Evolutionary conservation across 1,140 invertebrate species (phyloP).

Genomic region (Patella vulgata): DNA sequence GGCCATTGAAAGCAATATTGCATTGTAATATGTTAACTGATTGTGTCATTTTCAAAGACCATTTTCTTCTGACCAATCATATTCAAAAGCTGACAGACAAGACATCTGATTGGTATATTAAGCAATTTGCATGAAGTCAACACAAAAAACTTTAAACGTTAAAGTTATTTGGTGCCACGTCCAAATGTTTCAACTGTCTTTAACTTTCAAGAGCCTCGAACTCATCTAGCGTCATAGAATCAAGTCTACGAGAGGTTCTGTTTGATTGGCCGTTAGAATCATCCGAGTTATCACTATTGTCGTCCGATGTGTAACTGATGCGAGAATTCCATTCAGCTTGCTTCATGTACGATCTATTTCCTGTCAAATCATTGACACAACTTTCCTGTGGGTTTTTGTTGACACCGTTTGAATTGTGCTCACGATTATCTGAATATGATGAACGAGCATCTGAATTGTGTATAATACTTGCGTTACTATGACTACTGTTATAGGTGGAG

Average conservation of each 20-base stretch:
- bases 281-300: slow-evolving; percentile 42
- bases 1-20: too few relatives aligned
- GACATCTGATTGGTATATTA: too few relatives aligned
- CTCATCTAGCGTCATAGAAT: slow-evolving; percentile 31
- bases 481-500: slow-evolving; percentile 20
- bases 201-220: slow-evolving; percentile 30
- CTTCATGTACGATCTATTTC: background rate
- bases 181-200: too few relatives aligned
- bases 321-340: slow-evolving; percentile 19
- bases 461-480: slow-evolving; percentile 23
- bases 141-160: too few relatives aligned
- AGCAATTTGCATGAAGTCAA: too few relatives aligned
- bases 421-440: slow-evolving; percentile 27
- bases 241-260: slow-evolving; percentile 7
- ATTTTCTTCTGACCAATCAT: too few relatives aligned
- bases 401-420: slow-evolving; percentile 10
- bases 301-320: slow-evolving; percentile 34
- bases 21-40: too few relatives aligned
- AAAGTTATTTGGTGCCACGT: too few relatives aligned
- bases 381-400: slow-evolving; percentile 20
- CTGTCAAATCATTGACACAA: slow-evolving; percentile 29
- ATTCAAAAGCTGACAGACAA: too few relatives aligned
- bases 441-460: background rate
- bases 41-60: too few relatives aligned
- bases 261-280: slow-evolving; percentile 22